Evolutionary conservation across 2,797 vertebrate species (phyloP).

Genomic region (Channallabes apus): DNA sequence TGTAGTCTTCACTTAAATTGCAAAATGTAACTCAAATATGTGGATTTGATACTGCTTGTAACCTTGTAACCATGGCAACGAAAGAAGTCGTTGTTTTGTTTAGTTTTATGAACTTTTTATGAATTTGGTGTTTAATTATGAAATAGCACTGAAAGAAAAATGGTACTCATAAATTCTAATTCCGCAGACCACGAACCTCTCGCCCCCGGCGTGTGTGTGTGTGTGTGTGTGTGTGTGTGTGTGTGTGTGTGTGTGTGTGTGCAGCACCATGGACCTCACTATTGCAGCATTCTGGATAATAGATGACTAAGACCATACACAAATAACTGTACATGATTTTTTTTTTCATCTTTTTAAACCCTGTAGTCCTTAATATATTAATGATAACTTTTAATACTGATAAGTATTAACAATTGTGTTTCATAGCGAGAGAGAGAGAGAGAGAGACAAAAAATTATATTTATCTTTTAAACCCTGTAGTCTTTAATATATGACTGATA

Average conservation of each 20-base stretch:
- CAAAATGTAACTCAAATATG: background rate
- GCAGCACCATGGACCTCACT: background rate
- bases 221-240: slow-evolving; percentile 16
- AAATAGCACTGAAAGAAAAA: background rate
- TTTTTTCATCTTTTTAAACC: too few species aligned
- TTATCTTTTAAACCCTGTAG: background rate
- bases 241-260: background rate
- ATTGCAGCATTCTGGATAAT: background rate
- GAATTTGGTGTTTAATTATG: slow-evolving; percentile 11
- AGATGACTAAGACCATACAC: background rate
- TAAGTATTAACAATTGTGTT: too few species aligned
- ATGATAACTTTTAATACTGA: too few species aligned
- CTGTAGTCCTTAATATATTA: too few species aligned
- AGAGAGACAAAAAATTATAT: too few species aligned
- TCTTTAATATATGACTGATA: background rate
- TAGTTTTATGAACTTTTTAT: slow-evolving; percentile 8
- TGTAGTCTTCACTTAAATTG: background rate
- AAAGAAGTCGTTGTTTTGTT: background rate
- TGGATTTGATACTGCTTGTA: background rate
- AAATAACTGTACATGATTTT: too few species aligned
- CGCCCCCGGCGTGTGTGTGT: slow-evolving; percentile 36
- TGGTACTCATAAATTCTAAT: slow-evolving; percentile 10
- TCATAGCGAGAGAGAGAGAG: too few species aligned
- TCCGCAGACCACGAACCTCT: slow-evolving; percentile 32
- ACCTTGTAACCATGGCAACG: background rate